Evolutionary conservation across 1,140 invertebrate genomes (phyloP), one percentile per base, ranked within the genome.

Genomic region (Vanessa atalanta): DNA sequence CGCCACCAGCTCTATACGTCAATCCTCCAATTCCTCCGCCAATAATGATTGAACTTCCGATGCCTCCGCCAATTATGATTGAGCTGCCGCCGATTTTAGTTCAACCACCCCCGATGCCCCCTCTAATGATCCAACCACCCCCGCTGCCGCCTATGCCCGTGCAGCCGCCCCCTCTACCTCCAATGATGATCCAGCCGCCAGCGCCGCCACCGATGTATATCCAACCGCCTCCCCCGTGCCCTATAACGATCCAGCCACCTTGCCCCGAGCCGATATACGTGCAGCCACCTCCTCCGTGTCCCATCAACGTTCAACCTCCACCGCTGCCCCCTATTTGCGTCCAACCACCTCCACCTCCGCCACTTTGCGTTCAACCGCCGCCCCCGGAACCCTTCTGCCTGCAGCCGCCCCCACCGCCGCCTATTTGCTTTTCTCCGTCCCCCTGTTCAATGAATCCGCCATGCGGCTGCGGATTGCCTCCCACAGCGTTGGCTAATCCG

Each of bases 131-230:
- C 7, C 86, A 89, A 48, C 87, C 86, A 1, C 89, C 89, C 0
- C 77, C 83, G 15, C 69, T 89, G 13, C 85, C 89, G 0, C 87
- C 85, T 11, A 76, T 90, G 72, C 85, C 85, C 0, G 81, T 91
- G 7, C 86, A 91, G 48, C 82, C 86, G 4, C 88, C 87, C 1
- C 79, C 85, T 0, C 78, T 76, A 12, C 79, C 88, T 20, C 88
- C 89, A 0, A 82, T 91, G 67, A 84, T 85, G 77, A 81, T 91
- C 26, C 86, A 88, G 67, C 88, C 88, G 1, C 89, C 89, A 5
- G 43, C 72, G 2, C 82, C 81, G 16, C 88, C 86, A 0, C 87
- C 88, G 12, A 75, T 91, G 65, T 80, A 80, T n/a, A 82, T 90
- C 47, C 88, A 91, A 70, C 81, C 86, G 47, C 89, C 89, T 0